These are phyloP conservation scores for Drosophila parabipectinata DNA, from an alignment of 1,140 invertebrate species.

Conservation along the genomic window DNA sequence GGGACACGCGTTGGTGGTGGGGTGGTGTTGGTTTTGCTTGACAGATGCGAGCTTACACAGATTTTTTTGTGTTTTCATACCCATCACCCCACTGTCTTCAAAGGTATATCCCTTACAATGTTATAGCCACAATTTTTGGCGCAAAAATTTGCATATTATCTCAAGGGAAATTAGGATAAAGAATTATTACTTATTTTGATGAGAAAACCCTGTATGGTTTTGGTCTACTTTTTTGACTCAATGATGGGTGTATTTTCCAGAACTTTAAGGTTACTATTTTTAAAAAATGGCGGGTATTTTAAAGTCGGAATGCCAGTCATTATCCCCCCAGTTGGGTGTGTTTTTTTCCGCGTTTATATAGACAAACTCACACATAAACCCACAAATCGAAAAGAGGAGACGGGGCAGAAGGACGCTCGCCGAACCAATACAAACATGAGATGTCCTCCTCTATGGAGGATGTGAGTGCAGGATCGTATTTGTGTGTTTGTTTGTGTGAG, in stretches of 20 bases:
- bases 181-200: too few relatives aligned
- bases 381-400: slow-evolving; percentile 26
- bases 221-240: too few relatives aligned
- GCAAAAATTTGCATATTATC: not conserved
- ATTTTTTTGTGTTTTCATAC: slow-evolving; percentile 62
- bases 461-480: slow-evolving; percentile 34
- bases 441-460: slow-evolving; percentile 52
- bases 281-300: not conserved
- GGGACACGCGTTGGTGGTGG: slow-evolving; percentile 60
- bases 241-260: too few relatives aligned
- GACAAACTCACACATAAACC: slow-evolving; percentile 32
- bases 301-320: not conserved
- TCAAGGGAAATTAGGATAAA: not conserved
- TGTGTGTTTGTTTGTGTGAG: slow-evolving; percentile 41
- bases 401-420: slow-evolving; percentile 53
- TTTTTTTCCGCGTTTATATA: slow-evolving; percentile 48
- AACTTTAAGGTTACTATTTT: not conserved
- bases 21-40: slow-evolving; percentile 67
- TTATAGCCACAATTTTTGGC: not conserved
- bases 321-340: slow-evolving; percentile 13
- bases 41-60: slow-evolving; percentile 77
- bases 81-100: not conserved
- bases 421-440: slow-evolving; percentile 40
- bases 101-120: not conserved
- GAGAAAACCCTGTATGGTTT: too few relatives aligned